Evolutionary conservation across 2,888 invertebrate species (phyloP).

Genomic region (Papilio gigon): DNA sequence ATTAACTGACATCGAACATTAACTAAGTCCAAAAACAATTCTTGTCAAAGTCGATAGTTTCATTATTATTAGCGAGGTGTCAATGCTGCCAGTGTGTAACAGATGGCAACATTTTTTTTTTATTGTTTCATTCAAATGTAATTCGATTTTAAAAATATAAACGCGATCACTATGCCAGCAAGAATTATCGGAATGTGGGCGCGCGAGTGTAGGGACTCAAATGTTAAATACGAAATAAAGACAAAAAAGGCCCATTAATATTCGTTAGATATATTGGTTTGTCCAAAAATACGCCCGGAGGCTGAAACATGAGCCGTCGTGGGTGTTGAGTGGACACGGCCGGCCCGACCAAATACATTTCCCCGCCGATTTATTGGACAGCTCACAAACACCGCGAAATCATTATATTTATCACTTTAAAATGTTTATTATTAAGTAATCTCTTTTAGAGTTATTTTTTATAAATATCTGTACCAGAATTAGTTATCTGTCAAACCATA

Average conservation of each 20-base stretch:
- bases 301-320: constrained; percentile 76
- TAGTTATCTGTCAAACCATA: background rate
- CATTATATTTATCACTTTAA: constrained; percentile 63
- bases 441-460: constrained; percentile 15
- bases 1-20: constrained; percentile 11
- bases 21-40: no score
- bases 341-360: constrained; percentile 58
- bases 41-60: no score
- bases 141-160: background rate
- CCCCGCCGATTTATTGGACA: constrained; percentile 56
- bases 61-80: no score
- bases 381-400: constrained; percentile 60
- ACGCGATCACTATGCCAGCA: constrained; percentile 49
- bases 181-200: constrained; percentile 66
- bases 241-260: constrained; percentile 77
- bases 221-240: constrained; percentile 70
- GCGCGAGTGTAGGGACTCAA: constrained; percentile 56
- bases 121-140: background rate
- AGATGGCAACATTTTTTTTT: background rate
- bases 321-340: constrained; percentile 74
- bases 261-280: constrained; percentile 82
- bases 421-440: constrained; percentile 48
- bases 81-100: background rate
- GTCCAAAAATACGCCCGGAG: constrained; percentile 80
- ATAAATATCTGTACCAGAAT: background rate